A percentile compares a stretch with the other conserved stretches of the same genome.
These are phyloP conservation scores for Nipponacmea schrenckii DNA, from an alignment of 2,888 invertebrate genomes.

Conservation along the genomic window DNA sequence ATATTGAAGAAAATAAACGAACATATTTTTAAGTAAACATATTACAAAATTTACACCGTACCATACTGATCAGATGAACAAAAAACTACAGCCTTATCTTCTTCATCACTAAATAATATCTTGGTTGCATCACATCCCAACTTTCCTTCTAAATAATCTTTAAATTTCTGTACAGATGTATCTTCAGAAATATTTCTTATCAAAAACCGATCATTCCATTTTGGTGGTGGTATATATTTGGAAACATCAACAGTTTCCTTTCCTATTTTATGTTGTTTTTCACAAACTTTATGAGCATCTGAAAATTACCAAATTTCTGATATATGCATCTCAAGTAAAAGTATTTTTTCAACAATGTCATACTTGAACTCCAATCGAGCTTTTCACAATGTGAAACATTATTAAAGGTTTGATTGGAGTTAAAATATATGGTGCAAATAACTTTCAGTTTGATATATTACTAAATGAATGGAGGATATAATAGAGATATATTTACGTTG, in stretches of 20 bases:
- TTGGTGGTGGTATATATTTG: neutral
- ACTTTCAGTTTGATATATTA: too few relatives aligned
- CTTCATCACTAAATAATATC: neutral
- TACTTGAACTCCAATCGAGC: too few relatives aligned
- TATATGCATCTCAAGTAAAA: too few relatives aligned
- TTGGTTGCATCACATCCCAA: neutral
- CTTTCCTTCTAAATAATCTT: neutral
- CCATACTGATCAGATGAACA: neutral
- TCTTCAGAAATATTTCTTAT: neutral
- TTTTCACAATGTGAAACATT: too few relatives aligned
- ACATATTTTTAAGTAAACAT: too few relatives aligned
- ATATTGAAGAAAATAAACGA: too few relatives aligned
- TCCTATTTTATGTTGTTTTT: neutral
- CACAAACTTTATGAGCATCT: neutral
- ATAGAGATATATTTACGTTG: too few relatives aligned
- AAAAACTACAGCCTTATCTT: neutral
- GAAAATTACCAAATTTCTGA: neutral
- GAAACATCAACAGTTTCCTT: neutral
- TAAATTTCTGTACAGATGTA: neutral
- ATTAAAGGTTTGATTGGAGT: too few relatives aligned
- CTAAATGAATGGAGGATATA: too few relatives aligned
- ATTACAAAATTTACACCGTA: too few relatives aligned
- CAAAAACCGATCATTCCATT: neutral
- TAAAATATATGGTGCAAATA: too few relatives aligned
- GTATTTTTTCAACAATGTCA: too few relatives aligned